Evolutionary conservation across 2,113 vertebrate genomes (phyloP), one percentile per base, ranked within the genome.

Genomic region (Ia io): DNA sequence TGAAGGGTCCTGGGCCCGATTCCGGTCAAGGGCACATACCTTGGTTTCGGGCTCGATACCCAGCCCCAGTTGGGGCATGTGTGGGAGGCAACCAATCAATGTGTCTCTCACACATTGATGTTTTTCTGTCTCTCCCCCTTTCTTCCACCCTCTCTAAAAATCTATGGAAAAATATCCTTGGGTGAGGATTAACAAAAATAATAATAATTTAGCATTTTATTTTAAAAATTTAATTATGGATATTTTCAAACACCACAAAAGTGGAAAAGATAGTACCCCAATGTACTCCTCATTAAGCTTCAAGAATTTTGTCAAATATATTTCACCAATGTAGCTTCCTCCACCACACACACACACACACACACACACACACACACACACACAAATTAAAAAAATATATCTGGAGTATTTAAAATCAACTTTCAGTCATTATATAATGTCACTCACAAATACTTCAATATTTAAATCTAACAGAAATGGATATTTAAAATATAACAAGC

Each of bases 161-260:
- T 61, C 59, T 28, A 61, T 61, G 25, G 59, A 1, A 28, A 61
- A 61, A 61, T 61, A 61, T 61, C 59, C 10, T 61, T 61, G 59
- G 25, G 59, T 28, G 59, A 61, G 23, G 59, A 61, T 61, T 61
- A 61, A 61, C 59, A 61, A 61, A 28, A 61, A 61, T 28, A 61
- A 23, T 59, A 84, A 84, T 51, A 23, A 47, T 74, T 87, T 74
- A 69, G 40, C 22, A 47, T 61, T 86, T 94, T 63, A 78, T 16
- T 56, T 76, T 77, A 82, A 37, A 42, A 40, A 37, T 82, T 61
- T 61, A 74, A 78, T 61, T 73, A 42, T 32, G 37, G 22, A 42
- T 74, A 56, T 88, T 94, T 95, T 94, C 10, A 92, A 59, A 84
- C 47, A 61, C 47, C 42, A 63, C 17, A 25, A 32, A 79, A 95